Percentiles rank a stretch among this genome's conserved stretches.
Conservation (phyloP, 2,888 invertebrate genomes). For the Zonitis immaculata region DNA sequence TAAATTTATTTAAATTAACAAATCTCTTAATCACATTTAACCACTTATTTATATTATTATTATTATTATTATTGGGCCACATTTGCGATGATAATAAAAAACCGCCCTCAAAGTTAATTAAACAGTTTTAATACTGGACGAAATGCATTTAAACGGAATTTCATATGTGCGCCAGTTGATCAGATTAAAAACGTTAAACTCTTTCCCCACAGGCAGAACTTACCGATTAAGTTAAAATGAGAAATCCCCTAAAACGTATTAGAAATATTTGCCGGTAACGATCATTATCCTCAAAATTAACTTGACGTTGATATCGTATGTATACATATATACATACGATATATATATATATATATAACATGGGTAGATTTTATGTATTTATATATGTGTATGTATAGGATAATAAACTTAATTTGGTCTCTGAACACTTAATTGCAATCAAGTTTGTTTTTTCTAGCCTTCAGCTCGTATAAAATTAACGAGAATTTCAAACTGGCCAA, state of each 20-base stretch:
- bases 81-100: background rate
- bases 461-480: background rate
- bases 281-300: conserved; percentile 22
- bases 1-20: no score
- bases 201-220: conserved; percentile 25
- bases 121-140: conserved; percentile 13
- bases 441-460: conserved; percentile 4
- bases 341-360: conserved; percentile 9
- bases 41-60: background rate
- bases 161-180: conserved; percentile 28
- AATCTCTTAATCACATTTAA: no score
- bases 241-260: conserved; percentile 23
- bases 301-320: conserved; percentile 22
- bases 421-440: conserved; percentile 25
- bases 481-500: background rate
- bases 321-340: conserved; percentile 11
- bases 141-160: conserved; percentile 14
- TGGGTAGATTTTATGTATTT: conserved; percentile 16
- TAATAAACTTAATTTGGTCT: conserved; percentile 29
- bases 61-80: no score
- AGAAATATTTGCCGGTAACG: conserved; percentile 23
- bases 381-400: conserved; percentile 21
- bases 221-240: conserved; percentile 29
- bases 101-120: conserved; percentile 8
- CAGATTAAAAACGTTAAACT: conserved; percentile 33